Conservation (phyloP, 1,140 invertebrate genomes). For the Coelopa frigida region DNA sequence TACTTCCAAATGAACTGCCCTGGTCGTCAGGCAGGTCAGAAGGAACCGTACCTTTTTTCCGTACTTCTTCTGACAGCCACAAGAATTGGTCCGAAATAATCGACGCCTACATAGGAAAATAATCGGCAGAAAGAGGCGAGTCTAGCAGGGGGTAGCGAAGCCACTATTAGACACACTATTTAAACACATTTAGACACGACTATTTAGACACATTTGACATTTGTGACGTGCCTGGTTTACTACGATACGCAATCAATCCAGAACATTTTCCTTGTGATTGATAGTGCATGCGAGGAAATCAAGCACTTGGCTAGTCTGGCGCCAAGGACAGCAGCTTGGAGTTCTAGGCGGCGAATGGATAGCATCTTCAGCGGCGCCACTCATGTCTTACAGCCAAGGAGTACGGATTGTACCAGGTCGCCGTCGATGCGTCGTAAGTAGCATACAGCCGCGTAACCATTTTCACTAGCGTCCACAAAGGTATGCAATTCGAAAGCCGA, state of each 20-base stretch:
- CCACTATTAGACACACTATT: too few species aligned
- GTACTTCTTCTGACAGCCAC: background rate
- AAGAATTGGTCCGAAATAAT: conserved; percentile 5
- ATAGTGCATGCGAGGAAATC: too few species aligned
- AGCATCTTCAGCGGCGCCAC: conserved; percentile 22
- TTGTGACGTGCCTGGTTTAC: too few species aligned
- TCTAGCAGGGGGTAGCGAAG: conserved; percentile 4
- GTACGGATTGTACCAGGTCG: background rate
- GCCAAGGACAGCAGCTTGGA: conserved; percentile 15
- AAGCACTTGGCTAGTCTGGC: background rate
- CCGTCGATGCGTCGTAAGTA: background rate
- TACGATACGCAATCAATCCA: too few species aligned
- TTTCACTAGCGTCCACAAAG: background rate
- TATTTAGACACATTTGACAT: too few species aligned
- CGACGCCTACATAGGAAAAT: conserved; percentile 12
- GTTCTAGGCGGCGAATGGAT: conserved; percentile 23
- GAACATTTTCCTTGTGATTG: too few species aligned
- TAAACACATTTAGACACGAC: too few species aligned
- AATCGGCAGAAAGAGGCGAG: conserved; percentile 2
- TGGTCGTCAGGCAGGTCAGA: conserved; percentile 38
- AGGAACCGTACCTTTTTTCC: conserved; percentile 36
- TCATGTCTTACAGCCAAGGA: conserved; percentile 16
- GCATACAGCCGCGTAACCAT: background rate
- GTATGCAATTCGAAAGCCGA: background rate
- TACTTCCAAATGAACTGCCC: conserved; percentile 46